A percentile compares a stretch with the other conserved stretches of the same genome.
phyloP scores from a whole-genome alignment of 1,140 invertebrate species.

The Conopomorpha cramerella region DNA sequence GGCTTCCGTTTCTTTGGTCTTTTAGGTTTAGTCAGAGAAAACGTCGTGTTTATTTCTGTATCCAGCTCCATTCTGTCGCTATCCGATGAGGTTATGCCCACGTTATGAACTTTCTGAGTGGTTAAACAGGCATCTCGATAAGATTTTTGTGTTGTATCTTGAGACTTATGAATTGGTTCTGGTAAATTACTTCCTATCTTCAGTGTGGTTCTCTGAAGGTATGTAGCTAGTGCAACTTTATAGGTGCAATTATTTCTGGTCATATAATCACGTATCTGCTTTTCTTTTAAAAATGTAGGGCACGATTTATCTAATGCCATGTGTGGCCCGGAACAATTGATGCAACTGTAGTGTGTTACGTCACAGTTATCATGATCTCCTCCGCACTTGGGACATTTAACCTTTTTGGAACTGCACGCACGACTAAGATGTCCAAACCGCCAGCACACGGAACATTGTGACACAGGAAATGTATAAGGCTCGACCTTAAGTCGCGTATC shows the following conservation, averaged over 20 bases:
- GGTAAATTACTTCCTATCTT: background rate
- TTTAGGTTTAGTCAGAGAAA: too few species aligned
- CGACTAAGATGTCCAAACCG: background rate
- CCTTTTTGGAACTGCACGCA: background rate
- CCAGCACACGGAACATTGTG: too few species aligned
- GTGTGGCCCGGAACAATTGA: background rate
- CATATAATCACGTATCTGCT: slow-evolving; percentile 1
- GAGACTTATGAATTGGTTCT: too few species aligned
- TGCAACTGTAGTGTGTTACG: background rate
- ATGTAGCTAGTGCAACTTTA: background rate
- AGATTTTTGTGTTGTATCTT: too few species aligned
- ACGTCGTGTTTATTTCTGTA: too few species aligned
- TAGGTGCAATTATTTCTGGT: background rate
- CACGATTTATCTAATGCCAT: background rate
- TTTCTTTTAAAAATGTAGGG: background rate
- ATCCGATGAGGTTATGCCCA: background rate
- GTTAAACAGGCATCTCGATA: background rate
- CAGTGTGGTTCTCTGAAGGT: background rate
- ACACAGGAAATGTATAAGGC: too few species aligned
- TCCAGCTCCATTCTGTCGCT: background rate
- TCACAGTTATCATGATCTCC: background rate
- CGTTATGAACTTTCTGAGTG: background rate
- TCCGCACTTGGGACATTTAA: background rate
- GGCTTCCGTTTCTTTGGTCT: too few species aligned
- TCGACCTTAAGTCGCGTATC: too few species aligned